A percentile compares a stretch with the other conserved stretches of the same genome.
phyloP scores from a whole-genome alignment of 2,113 vertebrate species.

The Alaudala cheleensis region DNA sequence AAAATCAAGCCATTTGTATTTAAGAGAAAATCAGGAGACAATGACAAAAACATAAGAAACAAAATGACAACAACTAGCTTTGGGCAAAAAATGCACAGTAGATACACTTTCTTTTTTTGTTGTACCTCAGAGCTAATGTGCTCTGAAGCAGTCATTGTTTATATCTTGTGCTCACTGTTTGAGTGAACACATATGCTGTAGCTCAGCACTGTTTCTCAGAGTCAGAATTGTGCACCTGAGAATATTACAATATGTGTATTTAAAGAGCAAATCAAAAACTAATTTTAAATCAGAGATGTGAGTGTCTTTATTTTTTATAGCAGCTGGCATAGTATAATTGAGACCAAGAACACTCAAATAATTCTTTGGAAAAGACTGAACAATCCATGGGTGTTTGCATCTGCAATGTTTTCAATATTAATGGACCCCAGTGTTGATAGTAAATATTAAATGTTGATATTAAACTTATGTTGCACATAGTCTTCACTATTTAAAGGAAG shows the following conservation, averaged over 20 bases:
- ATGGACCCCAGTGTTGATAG: not conserved
- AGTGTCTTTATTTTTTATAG: not conserved
- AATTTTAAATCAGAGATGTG: not conserved
- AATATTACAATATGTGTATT: not conserved
- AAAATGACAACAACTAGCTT: not conserved
- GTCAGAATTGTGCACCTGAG: not conserved
- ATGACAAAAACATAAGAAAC: not conserved
- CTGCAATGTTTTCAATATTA: not conserved
- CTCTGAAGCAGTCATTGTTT: not conserved
- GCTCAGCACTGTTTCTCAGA: not conserved
- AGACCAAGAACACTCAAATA: not conserved
- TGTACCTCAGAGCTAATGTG: not conserved
- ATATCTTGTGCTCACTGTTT: not conserved
- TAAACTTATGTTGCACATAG: not conserved
- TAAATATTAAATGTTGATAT: not conserved
- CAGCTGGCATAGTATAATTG: not conserved
- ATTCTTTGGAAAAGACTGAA: not conserved
- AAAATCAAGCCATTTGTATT: not conserved
- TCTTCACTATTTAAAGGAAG: not conserved
- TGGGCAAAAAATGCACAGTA: not conserved
- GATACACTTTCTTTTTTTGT: not conserved
- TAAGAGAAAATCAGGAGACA: not conserved
- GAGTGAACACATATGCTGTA: not conserved
- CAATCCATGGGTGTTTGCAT: not conserved
- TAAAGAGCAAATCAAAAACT: not conserved